These are phyloP conservation scores for Antheraea yamamai DNA, from an alignment of 2,888 invertebrate species.

Conservation along the genomic window DNA sequence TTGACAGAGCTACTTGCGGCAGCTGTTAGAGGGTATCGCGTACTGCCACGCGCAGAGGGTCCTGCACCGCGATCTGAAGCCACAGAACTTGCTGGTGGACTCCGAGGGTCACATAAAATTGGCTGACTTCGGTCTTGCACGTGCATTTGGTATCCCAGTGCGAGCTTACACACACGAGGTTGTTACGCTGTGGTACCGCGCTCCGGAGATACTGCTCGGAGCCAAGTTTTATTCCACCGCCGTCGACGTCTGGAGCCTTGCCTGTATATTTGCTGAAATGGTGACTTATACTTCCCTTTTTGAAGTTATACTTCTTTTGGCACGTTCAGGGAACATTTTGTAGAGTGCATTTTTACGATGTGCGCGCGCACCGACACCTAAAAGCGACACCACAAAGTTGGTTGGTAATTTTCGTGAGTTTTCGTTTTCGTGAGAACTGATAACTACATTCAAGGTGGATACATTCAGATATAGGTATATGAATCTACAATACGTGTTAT, in stretches of 20 bases:
- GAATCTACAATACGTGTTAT: too few species aligned
- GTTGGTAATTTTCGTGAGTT: too few species aligned
- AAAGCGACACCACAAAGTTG: too few species aligned
- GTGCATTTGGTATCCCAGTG: conserved; percentile 95
- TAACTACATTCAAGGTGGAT: too few species aligned
- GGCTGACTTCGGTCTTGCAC: conserved; percentile 98
- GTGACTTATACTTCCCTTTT: conserved; percentile 61
- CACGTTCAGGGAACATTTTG: background rate
- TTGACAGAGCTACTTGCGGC: conserved; percentile 89
- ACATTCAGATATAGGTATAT: too few species aligned
- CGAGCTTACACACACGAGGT: conserved; percentile 97
- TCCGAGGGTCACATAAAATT: conserved; percentile 92
- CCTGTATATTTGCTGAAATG: conserved; percentile 98
- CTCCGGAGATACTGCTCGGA: conserved; percentile 97
- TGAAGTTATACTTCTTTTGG: background rate
- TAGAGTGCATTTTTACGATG: background rate
- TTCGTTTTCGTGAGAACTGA: too few species aligned
- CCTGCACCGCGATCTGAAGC: conserved; percentile 96
- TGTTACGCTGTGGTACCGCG: conserved; percentile 98
- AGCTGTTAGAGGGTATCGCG: conserved; percentile 92
- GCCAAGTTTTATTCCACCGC: conserved; percentile 94
- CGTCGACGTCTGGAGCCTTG: conserved; percentile 98
- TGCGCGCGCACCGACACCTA: too few species aligned
- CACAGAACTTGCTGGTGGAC: conserved; percentile 97
- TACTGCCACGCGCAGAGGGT: conserved; percentile 95